phyloP scores from a whole-genome alignment of 2,113 vertebrate genomes.

The Tympanuchus pallidicinctus region DNA sequence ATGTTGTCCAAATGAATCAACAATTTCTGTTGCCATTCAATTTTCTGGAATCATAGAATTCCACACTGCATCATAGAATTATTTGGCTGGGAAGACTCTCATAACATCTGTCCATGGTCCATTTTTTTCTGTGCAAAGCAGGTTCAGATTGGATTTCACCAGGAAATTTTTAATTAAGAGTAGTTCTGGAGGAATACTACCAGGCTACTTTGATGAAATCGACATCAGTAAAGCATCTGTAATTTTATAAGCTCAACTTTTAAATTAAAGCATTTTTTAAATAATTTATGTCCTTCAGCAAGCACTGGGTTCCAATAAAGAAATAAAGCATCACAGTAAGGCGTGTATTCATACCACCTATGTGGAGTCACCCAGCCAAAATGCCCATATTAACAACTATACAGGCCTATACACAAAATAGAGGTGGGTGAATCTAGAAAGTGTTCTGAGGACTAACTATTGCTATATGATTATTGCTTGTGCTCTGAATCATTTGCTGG shows the following conservation, averaged over 20 bases:
- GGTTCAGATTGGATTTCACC: neutral
- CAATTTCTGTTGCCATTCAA: neutral
- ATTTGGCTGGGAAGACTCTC: neutral
- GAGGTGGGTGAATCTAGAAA: neutral
- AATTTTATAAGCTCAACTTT: neutral
- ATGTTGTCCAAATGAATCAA: neutral
- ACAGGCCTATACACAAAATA: neutral
- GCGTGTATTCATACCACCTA: neutral
- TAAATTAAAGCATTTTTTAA: neutral
- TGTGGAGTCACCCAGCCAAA: neutral
- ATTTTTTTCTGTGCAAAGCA: neutral
- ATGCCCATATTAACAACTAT: neutral
- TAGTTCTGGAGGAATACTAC: neutral
- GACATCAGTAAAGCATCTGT: neutral
- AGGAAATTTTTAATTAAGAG: neutral
- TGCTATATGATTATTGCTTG: neutral
- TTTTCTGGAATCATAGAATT: neutral
- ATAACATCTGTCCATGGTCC: neutral
- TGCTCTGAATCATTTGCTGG: neutral
- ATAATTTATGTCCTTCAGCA: neutral
- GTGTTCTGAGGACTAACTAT: neutral
- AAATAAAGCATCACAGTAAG: neutral
- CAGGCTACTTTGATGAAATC: neutral
- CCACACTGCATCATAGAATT: fast-evolving
- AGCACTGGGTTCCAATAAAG: neutral